These are phyloP conservation scores for Masticophis lateralis DNA, from an alignment of 2,797 vertebrate genomes.

Conservation along the genomic window DNA sequence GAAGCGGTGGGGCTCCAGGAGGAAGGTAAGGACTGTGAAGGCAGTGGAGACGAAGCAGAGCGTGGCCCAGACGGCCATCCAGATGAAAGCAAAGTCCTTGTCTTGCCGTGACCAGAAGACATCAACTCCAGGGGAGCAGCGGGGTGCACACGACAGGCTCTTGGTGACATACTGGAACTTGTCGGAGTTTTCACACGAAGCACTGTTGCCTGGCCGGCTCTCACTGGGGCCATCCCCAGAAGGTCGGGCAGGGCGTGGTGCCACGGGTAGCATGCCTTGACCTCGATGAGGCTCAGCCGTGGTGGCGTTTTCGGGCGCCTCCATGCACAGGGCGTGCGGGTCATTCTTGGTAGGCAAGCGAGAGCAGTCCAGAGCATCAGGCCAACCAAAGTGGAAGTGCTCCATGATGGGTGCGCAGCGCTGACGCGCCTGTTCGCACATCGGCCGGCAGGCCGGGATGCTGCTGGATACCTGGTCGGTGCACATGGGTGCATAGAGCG, in stretches of 20 bases:
- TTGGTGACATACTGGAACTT: constrained; percentile 96
- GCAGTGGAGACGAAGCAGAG: constrained; percentile 94
- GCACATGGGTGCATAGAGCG: constrained; percentile 97
- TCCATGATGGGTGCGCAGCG: constrained; percentile 95
- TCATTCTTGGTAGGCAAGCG: constrained; percentile 92
- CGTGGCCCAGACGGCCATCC: constrained; percentile 97
- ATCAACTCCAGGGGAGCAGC: constrained; percentile 88
- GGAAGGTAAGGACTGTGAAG: constrained; percentile 96
- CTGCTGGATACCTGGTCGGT: constrained; percentile 94
- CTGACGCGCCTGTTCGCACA: constrained; percentile 94
- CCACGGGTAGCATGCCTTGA: constrained; percentile 86
- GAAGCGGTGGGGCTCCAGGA: constrained; percentile 94
- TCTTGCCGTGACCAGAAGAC: constrained; percentile 94
- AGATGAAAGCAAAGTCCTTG: constrained; percentile 96
- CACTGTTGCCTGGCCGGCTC: background rate
- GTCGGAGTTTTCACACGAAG: constrained; percentile 67
- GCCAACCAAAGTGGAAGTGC: constrained; percentile 96
- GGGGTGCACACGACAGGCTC: constrained; percentile 88
- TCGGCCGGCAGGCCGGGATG: constrained; percentile 96
- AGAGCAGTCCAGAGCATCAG: constrained; percentile 90
- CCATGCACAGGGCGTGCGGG: constrained; percentile 96
- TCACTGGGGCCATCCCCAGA: constrained; percentile 45
- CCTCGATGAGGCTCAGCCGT: constrained; percentile 63
- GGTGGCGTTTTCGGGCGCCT: constrained; percentile 92
- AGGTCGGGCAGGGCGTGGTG: constrained; percentile 68